Evolutionary conservation across 2,888 invertebrate genomes (phyloP), one percentile per base, ranked within the genome.

Genomic region (Acrobasis suavella): DNA sequence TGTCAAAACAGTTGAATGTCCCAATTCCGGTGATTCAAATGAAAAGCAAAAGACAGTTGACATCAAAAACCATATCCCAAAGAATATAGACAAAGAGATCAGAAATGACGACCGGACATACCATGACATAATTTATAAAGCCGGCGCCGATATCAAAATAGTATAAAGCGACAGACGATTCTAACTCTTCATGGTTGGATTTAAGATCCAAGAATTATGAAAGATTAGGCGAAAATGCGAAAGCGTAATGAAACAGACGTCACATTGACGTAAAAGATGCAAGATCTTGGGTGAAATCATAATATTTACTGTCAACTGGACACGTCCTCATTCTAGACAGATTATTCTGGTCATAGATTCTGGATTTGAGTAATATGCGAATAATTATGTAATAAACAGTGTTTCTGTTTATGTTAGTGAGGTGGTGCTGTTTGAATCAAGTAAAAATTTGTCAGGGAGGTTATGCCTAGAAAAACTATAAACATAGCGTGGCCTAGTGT

Each of bases 251-350:
- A 90, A 88, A 86, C 87, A 80, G 84, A 90, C 91, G 91, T 91
- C 91, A 90, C 83, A 89, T 87, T 91, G 90, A 91, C 91, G 91
- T 84, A 88, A 86, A 82, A 81, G 86, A 85, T 88, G 87, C 88
- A 88, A 85, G 83, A 87, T 89, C 86, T 87, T 75, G 80, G 83
- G 79, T 86, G 85, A 85, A 89, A 89, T 90, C 86, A 86, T 87
- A 87, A 89, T 88, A 89, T 89, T 87, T 86, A 84, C 85, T 85
- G 88, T 88, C 87, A 77, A 72, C 77, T 70, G 74, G 81, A 83
- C 81, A 77, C 78, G 86, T 73, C 81, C 85, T 83, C 81, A 79
- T 85, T 82, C 78, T 76, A 80, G 82, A 85, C 81, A 82, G 81
- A 87, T 88, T 87, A 87, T 85, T 85, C 83, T 80, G 73, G 80